These are phyloP conservation scores for Carpatolechia fugitivella DNA, from an alignment of 2,888 invertebrate species.

Conservation along the genomic window DNA sequence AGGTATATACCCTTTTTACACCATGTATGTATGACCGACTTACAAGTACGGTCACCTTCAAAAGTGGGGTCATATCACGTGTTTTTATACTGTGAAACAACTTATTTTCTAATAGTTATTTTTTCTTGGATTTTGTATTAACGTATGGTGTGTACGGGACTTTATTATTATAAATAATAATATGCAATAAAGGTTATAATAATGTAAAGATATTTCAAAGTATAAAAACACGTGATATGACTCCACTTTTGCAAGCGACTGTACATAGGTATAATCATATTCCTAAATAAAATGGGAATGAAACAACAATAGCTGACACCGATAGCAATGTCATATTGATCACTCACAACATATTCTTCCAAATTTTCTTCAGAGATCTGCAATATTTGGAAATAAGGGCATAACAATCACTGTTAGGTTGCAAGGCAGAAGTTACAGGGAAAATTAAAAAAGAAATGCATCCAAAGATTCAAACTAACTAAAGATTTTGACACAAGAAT, in stretches of 20 bases:
- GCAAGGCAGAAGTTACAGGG: background rate
- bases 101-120: too few species aligned
- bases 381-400: conserved; percentile 20
- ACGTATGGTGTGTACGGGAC: too few species aligned
- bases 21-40: background rate
- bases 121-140: too few species aligned
- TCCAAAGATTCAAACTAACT: background rate
- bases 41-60: too few species aligned
- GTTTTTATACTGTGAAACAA: too few species aligned
- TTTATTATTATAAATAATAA: too few species aligned
- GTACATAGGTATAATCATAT: background rate
- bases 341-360: conserved; percentile 31
- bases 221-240: background rate
- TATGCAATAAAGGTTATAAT: too few species aligned
- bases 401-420: background rate
- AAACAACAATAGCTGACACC: conserved; percentile 21
- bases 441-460: background rate
- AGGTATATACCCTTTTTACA: too few species aligned
- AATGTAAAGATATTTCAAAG: too few species aligned
- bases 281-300: conserved; percentile 10
- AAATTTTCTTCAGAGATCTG: conserved; percentile 36
- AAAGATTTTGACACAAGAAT: too few species aligned
- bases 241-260: too few species aligned
- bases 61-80: too few species aligned
- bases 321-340: conserved; percentile 17